Evolutionary conservation across 2,797 vertebrate genomes (phyloP), one percentile per base, ranked within the genome.

Genomic region (Cuculus canorus): DNA sequence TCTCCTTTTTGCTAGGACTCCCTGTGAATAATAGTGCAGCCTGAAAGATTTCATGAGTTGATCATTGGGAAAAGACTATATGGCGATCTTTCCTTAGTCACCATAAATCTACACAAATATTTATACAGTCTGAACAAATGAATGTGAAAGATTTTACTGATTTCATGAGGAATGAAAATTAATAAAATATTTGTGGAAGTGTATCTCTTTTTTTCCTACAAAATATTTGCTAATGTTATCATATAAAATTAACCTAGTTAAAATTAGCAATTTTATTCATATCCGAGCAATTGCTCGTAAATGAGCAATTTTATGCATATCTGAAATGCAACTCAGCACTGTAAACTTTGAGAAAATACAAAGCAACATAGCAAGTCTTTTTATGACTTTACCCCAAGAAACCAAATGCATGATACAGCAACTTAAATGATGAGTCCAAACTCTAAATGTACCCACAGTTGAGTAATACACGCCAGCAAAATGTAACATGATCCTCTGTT

Each of bases 111-210:
- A 23, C 30, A 50, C 65, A 83, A 45, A 59, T 86, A 86, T 94
- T 93, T 94, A 70, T 90, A 27, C 60, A 91, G 59, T 17, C 82
- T 95, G 63, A 92, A 64, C 39, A 95, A 86, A 87, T 28, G 7
- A 81, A 84, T 86, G 43, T 13, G 10, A 90, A 83, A 86, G 16
- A 66, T 86, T 85, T 82, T 54, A 37, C 30, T 23, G 52, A 47
- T 72, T 95, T 86, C 39, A 7, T 81, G 33, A 89, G 41, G 56
- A 70, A 22, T 56, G 21, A 60, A 92, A 93, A 27, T 17, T 86
- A 93, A 83, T 90, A 71, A 95, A 83, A 61, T 86, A 33, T 72
- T 53, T 30, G 17, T 77, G 12, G 33, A 75, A 66, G 10, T 33
- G 22, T 48, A 7, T 30, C 1, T 32, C 43, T 54, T 47, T 53